These are phyloP conservation scores for Eupithecia subfuscata DNA, from an alignment of 2,888 invertebrate species.

Conservation along the genomic window DNA sequence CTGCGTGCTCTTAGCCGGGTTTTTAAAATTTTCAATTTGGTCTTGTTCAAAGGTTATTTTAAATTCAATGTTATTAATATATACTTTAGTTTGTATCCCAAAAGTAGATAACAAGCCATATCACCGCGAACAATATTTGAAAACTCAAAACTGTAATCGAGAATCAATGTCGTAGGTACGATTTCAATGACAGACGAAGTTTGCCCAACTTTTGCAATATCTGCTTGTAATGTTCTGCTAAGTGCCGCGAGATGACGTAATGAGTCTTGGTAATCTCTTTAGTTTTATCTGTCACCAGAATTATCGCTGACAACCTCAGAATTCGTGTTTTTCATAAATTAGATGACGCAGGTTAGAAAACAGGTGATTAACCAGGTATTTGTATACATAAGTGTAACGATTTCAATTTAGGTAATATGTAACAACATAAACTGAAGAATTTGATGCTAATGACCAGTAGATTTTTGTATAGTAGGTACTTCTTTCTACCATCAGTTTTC, in stretches of 20 bases:
- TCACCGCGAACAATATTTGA: conserved; percentile 6
- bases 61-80: background rate
- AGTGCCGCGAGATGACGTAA: conserved; percentile 35
- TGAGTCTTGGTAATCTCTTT: conserved; percentile 46
- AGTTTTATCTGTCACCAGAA: conserved; percentile 44
- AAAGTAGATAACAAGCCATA: background rate
- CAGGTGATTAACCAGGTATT: background rate
- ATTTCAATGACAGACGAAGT: conserved; percentile 37
- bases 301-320: conserved; percentile 18
- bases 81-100: background rate
- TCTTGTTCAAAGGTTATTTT: background rate
- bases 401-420: background rate
- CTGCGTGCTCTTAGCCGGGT: too few species aligned
- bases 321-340: background rate
- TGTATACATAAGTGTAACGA: background rate
- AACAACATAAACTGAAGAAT: too few species aligned
- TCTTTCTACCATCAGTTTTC: background rate
- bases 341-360: background rate
- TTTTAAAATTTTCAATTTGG: too few species aligned
- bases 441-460: background rate
- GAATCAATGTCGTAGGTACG: conserved; percentile 35
- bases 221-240: conserved; percentile 36
- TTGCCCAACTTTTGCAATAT: conserved; percentile 33
- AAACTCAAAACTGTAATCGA: conserved; percentile 34
- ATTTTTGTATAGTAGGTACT: background rate